Conservation (phyloP, 2,888 invertebrate genomes). For the Clitarchus hookeri region DNA sequence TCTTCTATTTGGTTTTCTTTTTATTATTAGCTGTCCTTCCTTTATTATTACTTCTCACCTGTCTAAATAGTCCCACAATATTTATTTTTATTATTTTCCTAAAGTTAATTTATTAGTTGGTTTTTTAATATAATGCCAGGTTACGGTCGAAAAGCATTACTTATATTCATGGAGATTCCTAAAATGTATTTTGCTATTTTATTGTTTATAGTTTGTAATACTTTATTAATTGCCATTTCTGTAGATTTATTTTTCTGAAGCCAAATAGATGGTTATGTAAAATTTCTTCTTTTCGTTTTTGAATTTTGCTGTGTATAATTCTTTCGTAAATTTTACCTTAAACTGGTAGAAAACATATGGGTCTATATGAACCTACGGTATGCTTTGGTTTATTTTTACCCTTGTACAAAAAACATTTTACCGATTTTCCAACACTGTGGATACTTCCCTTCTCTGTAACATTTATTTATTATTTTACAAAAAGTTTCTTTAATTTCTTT, state of each 20-base stretch:
- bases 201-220: too few relatives aligned
- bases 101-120: neutral
- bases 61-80: neutral
- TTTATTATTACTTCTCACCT: neutral
- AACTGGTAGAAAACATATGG: neutral
- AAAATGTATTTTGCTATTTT: too few relatives aligned
- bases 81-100: neutral
- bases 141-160: neutral
- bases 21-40: neutral
- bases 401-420: neutral
- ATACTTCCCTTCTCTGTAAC: too few relatives aligned
- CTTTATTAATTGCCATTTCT: too few relatives aligned
- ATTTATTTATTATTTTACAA: too few relatives aligned
- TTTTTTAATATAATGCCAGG: neutral
- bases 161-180: too few relatives aligned
- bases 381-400: neutral
- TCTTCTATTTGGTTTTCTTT: neutral
- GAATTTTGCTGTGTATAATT: neutral
- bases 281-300: too few relatives aligned
- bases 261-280: too few relatives aligned
- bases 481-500: too few relatives aligned
- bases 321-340: neutral
- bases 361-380: neutral
- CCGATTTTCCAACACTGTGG: too few relatives aligned
- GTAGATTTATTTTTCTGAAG: too few relatives aligned